Conservation (phyloP, 2,797 vertebrate species). For the Artibeus lituratus region DNA sequence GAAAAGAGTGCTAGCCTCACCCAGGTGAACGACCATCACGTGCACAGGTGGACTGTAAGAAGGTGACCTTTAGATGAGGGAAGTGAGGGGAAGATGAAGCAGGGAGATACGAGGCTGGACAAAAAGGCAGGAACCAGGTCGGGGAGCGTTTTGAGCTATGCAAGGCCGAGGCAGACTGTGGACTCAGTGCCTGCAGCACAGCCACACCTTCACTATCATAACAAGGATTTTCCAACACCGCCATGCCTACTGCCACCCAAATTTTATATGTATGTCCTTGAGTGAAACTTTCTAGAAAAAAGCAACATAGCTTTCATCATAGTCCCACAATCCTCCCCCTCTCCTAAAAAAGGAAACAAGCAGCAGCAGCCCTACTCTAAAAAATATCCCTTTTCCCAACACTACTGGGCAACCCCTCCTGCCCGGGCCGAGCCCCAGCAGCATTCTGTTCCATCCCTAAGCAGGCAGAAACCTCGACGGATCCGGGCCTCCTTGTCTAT, state of each 20-base stretch:
- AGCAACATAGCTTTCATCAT: not conserved
- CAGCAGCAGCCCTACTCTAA: not conserved
- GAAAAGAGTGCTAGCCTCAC: not conserved
- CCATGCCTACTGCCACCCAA: not conserved
- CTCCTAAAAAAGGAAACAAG: not conserved
- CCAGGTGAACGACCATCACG: not conserved
- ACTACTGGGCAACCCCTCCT: not conserved
- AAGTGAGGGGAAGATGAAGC: not conserved
- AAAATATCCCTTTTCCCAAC: not conserved
- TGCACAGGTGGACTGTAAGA: not conserved
- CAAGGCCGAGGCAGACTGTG: not conserved
- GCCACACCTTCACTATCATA: not conserved
- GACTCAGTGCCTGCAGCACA: not conserved
- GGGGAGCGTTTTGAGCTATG: not conserved
- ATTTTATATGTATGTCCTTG: not conserved
- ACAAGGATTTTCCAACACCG: not conserved
- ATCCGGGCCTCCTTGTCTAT: not conserved
- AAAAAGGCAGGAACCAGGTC: not conserved
- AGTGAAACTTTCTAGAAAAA: constrained; percentile 19
- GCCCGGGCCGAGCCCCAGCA: not conserved
- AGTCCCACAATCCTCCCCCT: not conserved
- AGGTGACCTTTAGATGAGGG: not conserved
- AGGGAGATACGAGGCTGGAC: not conserved
- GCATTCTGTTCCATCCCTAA: not conserved
- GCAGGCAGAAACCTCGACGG: not conserved